Evolutionary conservation across 1,140 invertebrate species (phyloP), one percentile per base, ranked within the genome.

Genomic region (Hyles vespertilio): DNA sequence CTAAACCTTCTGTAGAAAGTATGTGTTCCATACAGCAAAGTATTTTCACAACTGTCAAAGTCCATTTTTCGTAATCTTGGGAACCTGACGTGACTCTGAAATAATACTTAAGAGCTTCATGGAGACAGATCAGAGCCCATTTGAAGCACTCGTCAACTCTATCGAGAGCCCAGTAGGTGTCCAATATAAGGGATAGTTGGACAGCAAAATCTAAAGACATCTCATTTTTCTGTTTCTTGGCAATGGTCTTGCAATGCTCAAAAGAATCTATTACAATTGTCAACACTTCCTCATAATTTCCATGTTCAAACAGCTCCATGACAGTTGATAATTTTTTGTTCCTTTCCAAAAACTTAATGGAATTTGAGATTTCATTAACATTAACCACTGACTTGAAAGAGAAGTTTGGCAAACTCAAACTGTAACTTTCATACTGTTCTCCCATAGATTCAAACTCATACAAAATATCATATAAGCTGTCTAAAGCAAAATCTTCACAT

Each of bases 51-150:
- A 96, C 90, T 53, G 93, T 89, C 12, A 89, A 67, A 2, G 91
- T 91, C 93, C 93, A 94, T 69, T 92, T 91, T 34, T 91, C 89
- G 67, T 92, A 91, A 51, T 92, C 90, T 9, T 72, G 59, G 51
- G 90, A 87, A 33, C 90, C 87, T 43, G 84, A 84, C 2, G 84
- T 84, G 12, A 80, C 82, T 40, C 89, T 87, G 55, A 92, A 89
- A 70, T 91, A 93, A 75, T 91, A 91, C 48, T 91, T 89, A 65
- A 92, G 87, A 0, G 91, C 82, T 74, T 93, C 92, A 66, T 93
- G 92, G 3, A 96, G 87, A 70, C 93, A 94, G 61, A 90, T 91
- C 71, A 96, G 93, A 4, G 92, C 92, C 95, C 95, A 96, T 48
- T 92, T 86, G 49, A 96, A 92, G 81, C 94, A 96, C 58, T 93